A percentile compares a stretch with the other conserved stretches of the same genome.
phyloP scores from a whole-genome alignment of 2,888 invertebrate genomes.

The Eristalinus aeneus region DNA sequence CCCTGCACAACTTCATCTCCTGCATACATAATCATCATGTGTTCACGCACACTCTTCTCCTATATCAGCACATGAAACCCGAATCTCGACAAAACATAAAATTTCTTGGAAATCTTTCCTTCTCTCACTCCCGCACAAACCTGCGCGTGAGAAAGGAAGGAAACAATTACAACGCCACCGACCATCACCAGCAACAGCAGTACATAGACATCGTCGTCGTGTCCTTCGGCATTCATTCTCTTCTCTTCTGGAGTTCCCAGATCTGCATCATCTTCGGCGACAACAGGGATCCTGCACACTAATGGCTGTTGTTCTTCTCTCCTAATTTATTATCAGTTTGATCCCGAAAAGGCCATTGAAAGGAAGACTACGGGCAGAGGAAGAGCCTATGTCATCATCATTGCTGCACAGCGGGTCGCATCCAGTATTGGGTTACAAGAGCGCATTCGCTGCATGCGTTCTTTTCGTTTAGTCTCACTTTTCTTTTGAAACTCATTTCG shows the following conservation, averaged over 20 bases:
- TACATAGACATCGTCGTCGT: slow-evolving; percentile 46
- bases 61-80: slow-evolving; percentile 10
- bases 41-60: background rate
- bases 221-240: slow-evolving; percentile 60
- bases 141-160: background rate
- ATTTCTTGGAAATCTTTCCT: slow-evolving; percentile 48
- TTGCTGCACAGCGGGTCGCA: slow-evolving; percentile 64
- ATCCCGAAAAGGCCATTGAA: slow-evolving; percentile 27
- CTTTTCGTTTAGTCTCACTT: background rate
- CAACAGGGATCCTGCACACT: slow-evolving; percentile 20
- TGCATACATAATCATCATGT: background rate
- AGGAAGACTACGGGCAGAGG: slow-evolving; percentile 11
- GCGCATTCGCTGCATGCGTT: slow-evolving; percentile 36
- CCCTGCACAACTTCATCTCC: background rate
- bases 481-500: background rate
- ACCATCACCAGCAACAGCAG: slow-evolving; percentile 1
- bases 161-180: slow-evolving; percentile 28
- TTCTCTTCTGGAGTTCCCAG: slow-evolving; percentile 22
- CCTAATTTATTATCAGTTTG: slow-evolving; percentile 58
- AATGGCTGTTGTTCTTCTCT: slow-evolving; percentile 33
- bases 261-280: background rate
- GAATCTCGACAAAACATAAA: slow-evolving; percentile 29
- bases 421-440: slow-evolving; percentile 63
- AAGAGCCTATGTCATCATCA: slow-evolving; percentile 48
- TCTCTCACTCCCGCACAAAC: slow-evolving; percentile 8